Evolutionary conservation across 2,888 invertebrate species (phyloP), one percentile per base, ranked within the genome.

Genomic region (Apotomis turbidana): DNA sequence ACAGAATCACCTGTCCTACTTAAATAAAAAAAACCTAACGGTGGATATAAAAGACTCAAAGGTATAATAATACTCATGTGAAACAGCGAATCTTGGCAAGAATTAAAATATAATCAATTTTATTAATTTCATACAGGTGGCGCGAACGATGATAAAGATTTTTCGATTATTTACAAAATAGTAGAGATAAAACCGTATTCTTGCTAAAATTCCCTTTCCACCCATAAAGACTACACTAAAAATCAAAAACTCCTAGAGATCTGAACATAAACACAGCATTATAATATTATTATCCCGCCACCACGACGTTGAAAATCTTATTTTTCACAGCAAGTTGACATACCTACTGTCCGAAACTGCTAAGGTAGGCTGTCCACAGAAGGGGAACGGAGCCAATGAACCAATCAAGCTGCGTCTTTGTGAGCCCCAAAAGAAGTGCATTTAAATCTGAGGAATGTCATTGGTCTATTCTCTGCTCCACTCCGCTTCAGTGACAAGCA

Each of bases 21-120:
- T 72, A 68, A 68, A 68, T 63, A 68, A 61, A 55, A 61, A 55
- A 59, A 52, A 64, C 49, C 51, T 15, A 54, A 58, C 52, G 64
- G 46, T 70, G 52, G 52, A 55, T 15, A 41, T 12, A 57, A 57
- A 38, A 59, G 36, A 67, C 55, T 57, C 57, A 51, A 71, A 61
- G 55, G 38, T 49, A 41, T 41, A 41, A 66, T 5, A 55, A 46
- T 9, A 38, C 15, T n/a, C 61, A 5, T n/a, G 57, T 51, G 55
- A 55, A 67, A 61, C 13, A 51, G 57, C 71, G 67, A 71, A 68
- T 68, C 13, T 12, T 71, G 51, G 67, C 60, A 71, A 67, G 64
- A 54, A 36, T 55, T 44, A 64, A 64, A 59, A 64, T 3, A 46
- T 13, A 41, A 9, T 46, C 27, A n/a, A 61, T 54, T 4, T 68